These are phyloP conservation scores for Diacarnus erythraeanus DNA, from an alignment of 37 sponge, comb jelly and placozoan genomes.

Conservation along the genomic window DNA sequence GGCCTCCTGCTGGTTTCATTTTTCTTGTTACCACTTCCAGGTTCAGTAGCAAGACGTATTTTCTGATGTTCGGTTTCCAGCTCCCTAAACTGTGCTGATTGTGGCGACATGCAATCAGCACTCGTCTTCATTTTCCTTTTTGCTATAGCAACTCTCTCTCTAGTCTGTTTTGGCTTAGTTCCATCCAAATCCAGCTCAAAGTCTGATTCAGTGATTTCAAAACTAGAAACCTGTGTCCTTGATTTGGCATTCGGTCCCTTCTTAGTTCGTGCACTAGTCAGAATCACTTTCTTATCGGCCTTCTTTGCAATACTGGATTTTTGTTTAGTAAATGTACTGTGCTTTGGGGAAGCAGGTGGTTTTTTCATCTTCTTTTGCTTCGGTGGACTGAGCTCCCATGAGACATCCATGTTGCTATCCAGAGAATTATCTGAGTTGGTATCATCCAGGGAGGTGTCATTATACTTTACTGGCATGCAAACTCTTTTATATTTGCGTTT, in stretches of 20 bases:
- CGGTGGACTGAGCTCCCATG: not conserved
- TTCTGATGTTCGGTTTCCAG: too few species aligned
- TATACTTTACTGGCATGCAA: not conserved
- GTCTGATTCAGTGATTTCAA: slow-evolving; percentile 5
- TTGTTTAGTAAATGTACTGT: not conserved
- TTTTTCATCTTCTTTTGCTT: not conserved
- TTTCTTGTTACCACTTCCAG: too few species aligned
- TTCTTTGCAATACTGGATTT: not conserved
- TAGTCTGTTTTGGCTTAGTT: not conserved
- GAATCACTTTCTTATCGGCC: not conserved
- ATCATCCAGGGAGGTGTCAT: not conserved
- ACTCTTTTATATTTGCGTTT: not conserved
- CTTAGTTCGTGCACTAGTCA: slow-evolving; percentile 20
- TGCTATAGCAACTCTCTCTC: not conserved
- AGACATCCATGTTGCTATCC: not conserved
- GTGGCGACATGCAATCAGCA: too few species aligned
- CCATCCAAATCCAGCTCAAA: not conserved
- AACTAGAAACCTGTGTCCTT: not conserved
- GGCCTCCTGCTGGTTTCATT: not conserved
- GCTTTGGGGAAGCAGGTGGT: not conserved
- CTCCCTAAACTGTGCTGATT: too few species aligned
- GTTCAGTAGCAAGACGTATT: too few species aligned
- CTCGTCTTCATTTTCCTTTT: not conserved
- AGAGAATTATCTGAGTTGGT: not conserved
- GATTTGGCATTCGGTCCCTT: not conserved